phyloP scores from a whole-genome alignment of 2,888 invertebrate species.

The Tiliacea aurago region DNA sequence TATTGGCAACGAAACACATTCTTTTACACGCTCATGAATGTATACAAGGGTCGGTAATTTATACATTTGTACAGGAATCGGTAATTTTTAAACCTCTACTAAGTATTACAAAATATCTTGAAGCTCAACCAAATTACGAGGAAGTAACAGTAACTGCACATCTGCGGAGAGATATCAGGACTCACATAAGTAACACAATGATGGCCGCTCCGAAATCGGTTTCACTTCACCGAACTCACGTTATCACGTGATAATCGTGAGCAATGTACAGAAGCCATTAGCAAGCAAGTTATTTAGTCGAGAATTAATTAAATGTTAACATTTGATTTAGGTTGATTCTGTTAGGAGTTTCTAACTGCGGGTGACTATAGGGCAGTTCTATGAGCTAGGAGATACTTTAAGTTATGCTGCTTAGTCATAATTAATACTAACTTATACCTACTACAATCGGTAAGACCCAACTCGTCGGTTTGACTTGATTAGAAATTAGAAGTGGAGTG shows the following conservation, averaged over 20 bases:
- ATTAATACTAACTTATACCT: neutral
- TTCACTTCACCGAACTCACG: neutral
- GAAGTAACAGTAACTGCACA: neutral
- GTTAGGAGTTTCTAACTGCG: neutral
- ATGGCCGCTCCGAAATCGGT: neutral
- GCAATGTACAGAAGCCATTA: neutral
- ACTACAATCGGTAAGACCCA: neutral
- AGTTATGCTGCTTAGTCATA: neutral
- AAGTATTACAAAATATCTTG: neutral
- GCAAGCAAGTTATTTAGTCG: neutral
- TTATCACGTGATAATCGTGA: neutral
- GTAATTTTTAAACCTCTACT: neutral
- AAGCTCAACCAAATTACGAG: neutral
- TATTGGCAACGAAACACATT: neutral
- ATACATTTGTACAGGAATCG: neutral
- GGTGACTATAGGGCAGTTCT: neutral
- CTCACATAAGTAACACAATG: conserved; percentile 21
- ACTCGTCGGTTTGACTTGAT: neutral
- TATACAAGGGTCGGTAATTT: too few species aligned
- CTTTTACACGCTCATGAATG: neutral
- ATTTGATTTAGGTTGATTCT: neutral
- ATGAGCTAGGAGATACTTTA: neutral
- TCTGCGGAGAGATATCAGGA: too few species aligned
- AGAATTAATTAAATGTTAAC: neutral
- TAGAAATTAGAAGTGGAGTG: neutral